Percentiles rank a stretch among this genome's conserved stretches.
Evolutionary conservation across 2,888 invertebrate species (phyloP).

Genomic region (Acrocera orbiculus): DNA sequence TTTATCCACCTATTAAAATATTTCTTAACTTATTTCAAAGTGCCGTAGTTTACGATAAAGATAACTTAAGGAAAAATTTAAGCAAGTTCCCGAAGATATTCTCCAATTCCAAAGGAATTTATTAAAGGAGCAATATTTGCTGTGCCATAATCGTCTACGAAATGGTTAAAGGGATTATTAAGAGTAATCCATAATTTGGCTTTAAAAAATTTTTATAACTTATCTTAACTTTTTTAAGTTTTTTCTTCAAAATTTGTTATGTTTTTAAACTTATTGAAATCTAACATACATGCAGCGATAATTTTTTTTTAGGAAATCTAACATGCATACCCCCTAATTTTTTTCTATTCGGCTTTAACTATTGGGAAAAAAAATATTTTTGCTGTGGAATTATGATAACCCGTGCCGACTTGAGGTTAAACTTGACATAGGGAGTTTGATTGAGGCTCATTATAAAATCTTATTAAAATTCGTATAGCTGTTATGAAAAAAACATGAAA

Average conservation of each 20-base stretch:
- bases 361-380: not conserved
- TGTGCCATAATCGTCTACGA: too few relatives aligned
- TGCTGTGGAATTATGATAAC: not conserved
- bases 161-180: too few relatives aligned
- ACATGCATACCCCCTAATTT: not conserved
- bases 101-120: slow-evolving; percentile 31
- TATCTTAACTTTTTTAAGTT: too few relatives aligned
- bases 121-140: slow-evolving; percentile 25
- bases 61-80: too few relatives aligned
- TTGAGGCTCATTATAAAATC: not conserved
- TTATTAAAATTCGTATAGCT: not conserved
- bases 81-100: slow-evolving; percentile 35
- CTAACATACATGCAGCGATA: too few relatives aligned
- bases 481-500: not conserved
- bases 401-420: not conserved
- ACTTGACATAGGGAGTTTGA: not conserved
- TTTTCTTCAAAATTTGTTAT: too few relatives aligned
- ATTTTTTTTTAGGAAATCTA: not conserved
- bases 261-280: too few relatives aligned
- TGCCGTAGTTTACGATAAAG: not conserved
- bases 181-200: too few relatives aligned
- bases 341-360: not conserved
- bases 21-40: too few relatives aligned
- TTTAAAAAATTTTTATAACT: too few relatives aligned
- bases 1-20: slow-evolving; percentile 34